These are phyloP conservation scores for Hyposmocoma kahamanoa DNA, from an alignment of 1,140 invertebrate species.

Conservation along the genomic window DNA sequence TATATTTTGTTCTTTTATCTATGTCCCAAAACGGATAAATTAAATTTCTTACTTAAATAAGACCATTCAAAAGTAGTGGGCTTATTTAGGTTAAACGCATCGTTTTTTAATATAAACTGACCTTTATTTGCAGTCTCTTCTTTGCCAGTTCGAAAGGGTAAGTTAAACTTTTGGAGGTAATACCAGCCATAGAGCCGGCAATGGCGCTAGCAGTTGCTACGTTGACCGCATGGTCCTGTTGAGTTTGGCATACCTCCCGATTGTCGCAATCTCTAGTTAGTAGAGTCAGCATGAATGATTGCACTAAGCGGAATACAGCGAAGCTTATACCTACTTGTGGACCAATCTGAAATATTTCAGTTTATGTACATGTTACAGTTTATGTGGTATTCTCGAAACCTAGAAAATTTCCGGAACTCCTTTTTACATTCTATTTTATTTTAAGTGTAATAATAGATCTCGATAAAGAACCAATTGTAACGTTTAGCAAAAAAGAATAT, in stretches of 20 bases:
- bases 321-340: slow-evolving; percentile 51
- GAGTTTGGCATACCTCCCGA: background rate
- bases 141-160: slow-evolving; percentile 58
- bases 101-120: slow-evolving; percentile 28
- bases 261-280: slow-evolving; percentile 3
- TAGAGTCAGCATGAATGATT: slow-evolving; percentile 29
- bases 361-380: too few species aligned
- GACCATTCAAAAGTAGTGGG: too few species aligned
- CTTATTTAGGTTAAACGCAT: too few species aligned
- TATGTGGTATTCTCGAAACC: too few species aligned
- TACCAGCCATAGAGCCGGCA: slow-evolving; percentile 35
- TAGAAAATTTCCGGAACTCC: too few species aligned
- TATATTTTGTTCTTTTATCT: too few species aligned
- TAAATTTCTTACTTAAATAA: too few species aligned
- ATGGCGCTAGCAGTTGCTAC: slow-evolving; percentile 39
- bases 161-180: slow-evolving; percentile 43
- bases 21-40: too few species aligned
- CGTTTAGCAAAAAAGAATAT: background rate
- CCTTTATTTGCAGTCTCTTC: slow-evolving; percentile 47
- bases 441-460: too few species aligned
- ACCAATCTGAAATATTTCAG: slow-evolving; percentile 55
- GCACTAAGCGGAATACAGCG: slow-evolving; percentile 38
- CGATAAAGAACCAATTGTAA: too few species aligned
- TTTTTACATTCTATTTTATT: too few species aligned
- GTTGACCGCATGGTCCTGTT: slow-evolving; percentile 29